Percentiles rank a stretch among this genome's conserved stretches.
These are phyloP conservation scores for Enteromius anoplus DNA, from an alignment of 2,797 vertebrate species.

Conservation along the genomic window DNA sequence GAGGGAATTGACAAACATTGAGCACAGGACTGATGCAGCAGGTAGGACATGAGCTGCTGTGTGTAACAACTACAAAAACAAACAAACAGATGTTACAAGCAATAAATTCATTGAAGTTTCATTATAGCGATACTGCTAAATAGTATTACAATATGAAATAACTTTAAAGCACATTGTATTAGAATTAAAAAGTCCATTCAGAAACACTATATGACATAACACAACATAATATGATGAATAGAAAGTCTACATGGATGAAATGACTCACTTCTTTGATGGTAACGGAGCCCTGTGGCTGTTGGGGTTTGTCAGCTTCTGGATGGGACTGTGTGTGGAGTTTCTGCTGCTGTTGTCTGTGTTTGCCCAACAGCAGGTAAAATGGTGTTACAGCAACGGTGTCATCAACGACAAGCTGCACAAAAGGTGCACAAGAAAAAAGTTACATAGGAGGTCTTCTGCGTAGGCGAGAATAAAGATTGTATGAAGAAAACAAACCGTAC, in stretches of 20 bases:
- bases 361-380: conserved; percentile 89
- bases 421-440: not conserved
- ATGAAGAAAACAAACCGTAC: conserved; percentile 69
- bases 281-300: conserved; percentile 75
- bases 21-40: conserved; percentile 87
- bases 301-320: conserved; percentile 56
- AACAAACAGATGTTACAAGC: not conserved
- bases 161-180: not conserved
- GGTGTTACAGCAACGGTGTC: conserved; percentile 90
- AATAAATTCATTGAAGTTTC: not conserved
- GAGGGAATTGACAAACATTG: conserved; percentile 88
- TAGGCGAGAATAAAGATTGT: not conserved
- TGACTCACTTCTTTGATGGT: conserved; percentile 85
- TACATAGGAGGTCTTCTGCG: not conserved
- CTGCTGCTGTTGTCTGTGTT: conserved; percentile 76
- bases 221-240: not conserved
- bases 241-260: not conserved
- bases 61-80: conserved; percentile 82
- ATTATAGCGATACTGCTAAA: not conserved
- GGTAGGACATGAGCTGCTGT: conserved; percentile 93
- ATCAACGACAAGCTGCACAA: conserved; percentile 80
- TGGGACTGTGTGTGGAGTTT: conserved; percentile 40
- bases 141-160: not conserved
- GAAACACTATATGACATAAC: too few relatives aligned
- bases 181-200: too few relatives aligned